A percentile compares a stretch with the other conserved stretches of the same genome.
Evolutionary conservation across 2,888 invertebrate genomes (phyloP).

Genomic region (Capitulum mitella): DNA sequence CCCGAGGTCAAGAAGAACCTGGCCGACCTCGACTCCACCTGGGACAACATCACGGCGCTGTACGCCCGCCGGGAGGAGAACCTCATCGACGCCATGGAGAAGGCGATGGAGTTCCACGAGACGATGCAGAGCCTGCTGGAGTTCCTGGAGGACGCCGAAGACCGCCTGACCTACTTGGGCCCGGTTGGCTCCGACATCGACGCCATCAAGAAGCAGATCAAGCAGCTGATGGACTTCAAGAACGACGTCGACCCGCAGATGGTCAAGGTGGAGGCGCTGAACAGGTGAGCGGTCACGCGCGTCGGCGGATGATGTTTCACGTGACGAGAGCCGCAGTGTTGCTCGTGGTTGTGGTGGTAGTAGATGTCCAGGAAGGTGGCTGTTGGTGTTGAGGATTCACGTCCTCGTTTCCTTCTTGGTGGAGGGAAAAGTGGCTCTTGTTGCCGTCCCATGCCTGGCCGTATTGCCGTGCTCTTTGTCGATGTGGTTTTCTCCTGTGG

Average conservation of each 20-base stretch:
- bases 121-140: slow-evolving; percentile 77
- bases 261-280: slow-evolving; percentile 93
- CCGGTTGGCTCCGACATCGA: slow-evolving; percentile 90
- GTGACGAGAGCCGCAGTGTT: too few relatives aligned
- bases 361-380: too few relatives aligned
- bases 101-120: slow-evolving; percentile 87
- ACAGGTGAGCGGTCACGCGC: slow-evolving; percentile 58
- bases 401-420: too few relatives aligned
- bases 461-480: too few relatives aligned
- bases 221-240: slow-evolving; percentile 85
- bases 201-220: slow-evolving; percentile 87
- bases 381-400: too few relatives aligned
- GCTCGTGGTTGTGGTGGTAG: too few relatives aligned
- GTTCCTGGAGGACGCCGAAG: slow-evolving; percentile 83
- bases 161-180: slow-evolving; percentile 75
- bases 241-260: slow-evolving; percentile 95
- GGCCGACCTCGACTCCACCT: slow-evolving; percentile 87
- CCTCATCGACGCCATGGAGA: slow-evolving; percentile 93
- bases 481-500: too few relatives aligned
- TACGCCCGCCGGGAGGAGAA: slow-evolving; percentile 87
- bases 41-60: slow-evolving; percentile 88
- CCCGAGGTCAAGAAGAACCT: slow-evolving; percentile 97
- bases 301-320: too few relatives aligned
- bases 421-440: too few relatives aligned
- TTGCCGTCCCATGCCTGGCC: too few relatives aligned